These are phyloP conservation scores for Chionis minor DNA, from an alignment of 2,113 vertebrate genomes.

Conservation along the genomic window DNA sequence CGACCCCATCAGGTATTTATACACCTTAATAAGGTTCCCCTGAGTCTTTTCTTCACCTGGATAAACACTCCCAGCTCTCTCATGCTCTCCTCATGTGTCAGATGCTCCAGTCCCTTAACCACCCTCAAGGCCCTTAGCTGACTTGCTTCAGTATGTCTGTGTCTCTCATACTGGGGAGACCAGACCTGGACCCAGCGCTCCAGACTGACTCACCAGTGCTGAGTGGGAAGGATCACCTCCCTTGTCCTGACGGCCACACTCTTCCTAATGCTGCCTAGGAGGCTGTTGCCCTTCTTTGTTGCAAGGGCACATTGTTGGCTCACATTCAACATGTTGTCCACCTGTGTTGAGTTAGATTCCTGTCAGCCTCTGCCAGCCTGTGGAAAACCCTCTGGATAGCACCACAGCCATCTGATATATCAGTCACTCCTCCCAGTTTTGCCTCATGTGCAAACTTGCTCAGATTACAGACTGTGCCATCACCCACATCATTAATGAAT, in stretches of 20 bases:
- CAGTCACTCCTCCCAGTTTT: background rate
- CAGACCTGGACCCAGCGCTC: background rate
- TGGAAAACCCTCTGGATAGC: background rate
- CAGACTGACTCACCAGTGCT: background rate
- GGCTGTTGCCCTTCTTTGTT: background rate
- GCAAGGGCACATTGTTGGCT: background rate
- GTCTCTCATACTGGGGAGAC: background rate
- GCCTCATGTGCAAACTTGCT: background rate
- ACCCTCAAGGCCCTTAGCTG: background rate
- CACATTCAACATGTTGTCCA: background rate
- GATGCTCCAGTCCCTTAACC: background rate
- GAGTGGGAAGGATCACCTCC: background rate
- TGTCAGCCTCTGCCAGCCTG: background rate
- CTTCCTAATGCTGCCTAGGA: background rate
- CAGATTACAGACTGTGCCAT: background rate
- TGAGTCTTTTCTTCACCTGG: background rate
- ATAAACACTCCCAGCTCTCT: background rate
- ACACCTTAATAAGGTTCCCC: background rate
- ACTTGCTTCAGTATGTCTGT: background rate
- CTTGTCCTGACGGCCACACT: accelerated
- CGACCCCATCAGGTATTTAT: background rate
- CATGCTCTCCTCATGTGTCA: background rate
- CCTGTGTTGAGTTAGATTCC: background rate
- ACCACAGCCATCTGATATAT: background rate
- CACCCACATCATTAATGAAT: background rate